Evolutionary conservation across 2,888 invertebrate genomes (phyloP), one percentile per base, ranked within the genome.

Genomic region (Chloromyia formosa): DNA sequence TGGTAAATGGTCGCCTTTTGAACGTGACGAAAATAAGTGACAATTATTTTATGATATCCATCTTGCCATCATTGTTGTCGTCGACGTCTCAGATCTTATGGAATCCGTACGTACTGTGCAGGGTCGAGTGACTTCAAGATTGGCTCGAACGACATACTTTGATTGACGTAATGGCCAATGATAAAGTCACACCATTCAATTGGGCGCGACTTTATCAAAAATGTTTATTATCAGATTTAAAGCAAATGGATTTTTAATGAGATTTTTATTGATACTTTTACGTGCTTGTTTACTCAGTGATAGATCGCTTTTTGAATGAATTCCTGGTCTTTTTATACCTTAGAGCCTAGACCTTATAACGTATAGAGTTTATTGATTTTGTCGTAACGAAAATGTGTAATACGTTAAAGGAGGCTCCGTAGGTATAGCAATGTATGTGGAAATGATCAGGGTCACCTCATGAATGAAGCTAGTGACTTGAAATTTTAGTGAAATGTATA

Each of bases 161-260:
- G 49, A 49, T 9, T 20, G 71, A 58, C 40, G 56, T 71, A 58
- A 56, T 71, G 71, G 20, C 7, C 22, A 22, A 71, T 71, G 58
- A 71, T 58, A 71, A 56, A 71, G 58, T 71, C 27, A 54, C 35
- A 20, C 35, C 20, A 56, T 35, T 35, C 27, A 54, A 20, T 20
- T n/a, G 14, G 22, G 40, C 56, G 18, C 56, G 40, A 45, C 23
- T 9, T 71, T 71, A 71, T 71, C 71, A 40, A 35, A 35, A 35
- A 54, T 10, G 42, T 42, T 58, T 40, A 58, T 12, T 18, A 71
- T 40, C 58, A 18, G 18, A 40, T 71, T 40, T 53, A 35, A 22
- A 40, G 58, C 22, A 56, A 71, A 71, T 71, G 71, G 71, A 71
- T 58, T 71, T 71, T 71, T 71, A 71, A 71, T 71, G 71, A 56